A percentile compares a stretch with the other conserved stretches of the same genome.
phyloP scores from a whole-genome alignment of 1,140 invertebrate genomes.

The Lithobius niger region DNA sequence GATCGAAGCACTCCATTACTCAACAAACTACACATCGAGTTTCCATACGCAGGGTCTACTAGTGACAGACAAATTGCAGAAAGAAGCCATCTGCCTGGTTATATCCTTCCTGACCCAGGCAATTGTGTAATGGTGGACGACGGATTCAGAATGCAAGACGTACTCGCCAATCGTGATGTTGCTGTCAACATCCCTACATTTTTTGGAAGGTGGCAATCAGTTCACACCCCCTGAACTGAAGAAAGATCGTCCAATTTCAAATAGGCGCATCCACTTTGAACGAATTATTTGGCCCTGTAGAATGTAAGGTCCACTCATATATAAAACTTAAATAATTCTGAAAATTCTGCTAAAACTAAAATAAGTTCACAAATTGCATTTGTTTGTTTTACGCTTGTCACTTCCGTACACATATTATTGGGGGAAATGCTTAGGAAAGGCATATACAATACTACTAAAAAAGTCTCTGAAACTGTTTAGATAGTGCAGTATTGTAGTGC shows the following conservation, averaged over 20 bases:
- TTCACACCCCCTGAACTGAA: background rate
- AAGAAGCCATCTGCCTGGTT: conserved; percentile 20
- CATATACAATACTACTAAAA: no score
- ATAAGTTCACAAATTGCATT: background rate
- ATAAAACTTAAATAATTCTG: background rate
- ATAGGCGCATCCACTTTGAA: background rate
- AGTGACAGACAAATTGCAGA: conserved; percentile 28
- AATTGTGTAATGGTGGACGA: conserved; percentile 31
- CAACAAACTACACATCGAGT: conserved; percentile 24
- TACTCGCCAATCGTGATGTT: background rate
- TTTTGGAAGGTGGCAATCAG: background rate
- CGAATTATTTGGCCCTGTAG: background rate
- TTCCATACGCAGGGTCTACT: conserved; percentile 27
- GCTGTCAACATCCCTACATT: background rate
- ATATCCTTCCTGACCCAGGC: conserved; percentile 26
- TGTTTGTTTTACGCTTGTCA: background rate
- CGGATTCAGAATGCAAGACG: conserved; percentile 23
- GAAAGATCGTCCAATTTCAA: background rate
- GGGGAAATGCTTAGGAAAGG: background rate
- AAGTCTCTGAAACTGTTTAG: no score
- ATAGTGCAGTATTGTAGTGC: no score
- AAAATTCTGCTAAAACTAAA: background rate
- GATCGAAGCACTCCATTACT: conserved; percentile 15
- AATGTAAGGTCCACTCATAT: no score
- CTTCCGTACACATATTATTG: background rate